Base-by-base conservation (phyloP, 2,888 invertebrate species). In the Seira musarum region DNA sequence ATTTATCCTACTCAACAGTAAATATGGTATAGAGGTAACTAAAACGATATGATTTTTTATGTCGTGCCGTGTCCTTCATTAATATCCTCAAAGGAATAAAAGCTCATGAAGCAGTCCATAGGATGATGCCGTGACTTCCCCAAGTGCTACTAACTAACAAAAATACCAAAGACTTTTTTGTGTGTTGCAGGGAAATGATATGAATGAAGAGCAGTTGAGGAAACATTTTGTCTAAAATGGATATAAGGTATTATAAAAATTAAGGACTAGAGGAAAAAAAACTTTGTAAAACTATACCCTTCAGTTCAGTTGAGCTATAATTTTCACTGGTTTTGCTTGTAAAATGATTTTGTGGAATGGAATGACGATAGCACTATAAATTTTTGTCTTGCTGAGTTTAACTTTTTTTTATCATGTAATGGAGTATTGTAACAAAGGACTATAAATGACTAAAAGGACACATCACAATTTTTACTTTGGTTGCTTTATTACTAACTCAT, bases 21-120 rank as follows among this genome's bases (percentile, higher is more conserved):
- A 49, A 49, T n/a, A 13, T 49, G 49, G 49, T 49, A 49, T 49
- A 30, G 30, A 49, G 15, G 49, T 49, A 49, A 49, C 49, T 49
- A 15, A 49, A 49, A 13, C 49, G 17, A 15, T 49, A 49, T 49
- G n/a, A n/a, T 49, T 49, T n/a, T 49, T 49, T 49, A 30, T 30
- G 30, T 30, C 30, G 30, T 30, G 30, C 30, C 30, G 49, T 49
- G 49, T 49, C 49, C 49, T 49, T 49, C 49, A 49, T 49, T 49
- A 49, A 2, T 13, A 3, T 49, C 49, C 30, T 30, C 17, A 49
- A n/a, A 8, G 49, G 15, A 49, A 49, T 30, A 15, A 49, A 49
- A 49, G 49, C 49, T 15, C 49, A 8, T 30, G 30, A 2, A 30
- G 30, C 49, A 49, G 13, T n/a, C 17, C 3, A 13, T 49, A n/a